These are phyloP conservation scores for Bicyclus anynana DNA, from an alignment of 1,140 invertebrate species.

Conservation along the genomic window DNA sequence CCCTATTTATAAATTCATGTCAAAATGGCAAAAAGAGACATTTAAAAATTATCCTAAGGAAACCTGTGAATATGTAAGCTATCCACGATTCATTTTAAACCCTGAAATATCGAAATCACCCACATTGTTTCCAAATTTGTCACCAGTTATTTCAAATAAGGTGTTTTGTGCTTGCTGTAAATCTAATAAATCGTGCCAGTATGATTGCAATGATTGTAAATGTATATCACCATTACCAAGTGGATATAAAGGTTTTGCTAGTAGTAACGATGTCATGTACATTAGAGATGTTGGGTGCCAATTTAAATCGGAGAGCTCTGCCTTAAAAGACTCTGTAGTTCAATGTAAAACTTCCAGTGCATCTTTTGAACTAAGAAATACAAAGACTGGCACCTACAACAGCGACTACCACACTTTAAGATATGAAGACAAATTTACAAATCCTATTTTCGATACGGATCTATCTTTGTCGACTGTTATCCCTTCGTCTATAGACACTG, in stretches of 20 bases:
- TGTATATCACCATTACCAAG: constrained; percentile 11
- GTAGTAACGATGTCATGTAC: constrained; percentile 46
- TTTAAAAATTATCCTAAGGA: constrained; percentile 25
- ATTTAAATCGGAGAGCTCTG: constrained; percentile 43
- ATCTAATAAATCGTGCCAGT: constrained; percentile 57
- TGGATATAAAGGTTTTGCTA: constrained; percentile 15
- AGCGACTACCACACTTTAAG: constrained; percentile 40
- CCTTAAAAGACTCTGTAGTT: constrained; percentile 31
- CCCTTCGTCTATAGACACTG: constrained; percentile 40
- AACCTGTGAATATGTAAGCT: constrained; percentile 39
- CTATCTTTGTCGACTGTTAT: constrained; percentile 37
- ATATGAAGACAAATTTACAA: constrained; percentile 54
- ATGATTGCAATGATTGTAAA: constrained; percentile 32
- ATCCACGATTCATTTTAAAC: constrained; percentile 34
- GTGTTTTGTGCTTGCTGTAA: constrained; percentile 27
- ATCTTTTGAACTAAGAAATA: constrained; percentile 35
- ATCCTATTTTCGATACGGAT: constrained; percentile 33
- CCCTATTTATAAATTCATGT: constrained; percentile 36
- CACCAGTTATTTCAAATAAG: constrained; percentile 26
- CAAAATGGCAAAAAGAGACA: constrained; percentile 31
- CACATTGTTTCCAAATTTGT: constrained; percentile 35
- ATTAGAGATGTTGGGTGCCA: constrained; percentile 68
- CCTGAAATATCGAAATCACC: constrained; percentile 32
- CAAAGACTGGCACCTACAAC: constrained; percentile 36
- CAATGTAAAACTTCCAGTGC: constrained; percentile 37